Conservation (phyloP, 2,113 vertebrate genomes). For the Athene noctua region DNA sequence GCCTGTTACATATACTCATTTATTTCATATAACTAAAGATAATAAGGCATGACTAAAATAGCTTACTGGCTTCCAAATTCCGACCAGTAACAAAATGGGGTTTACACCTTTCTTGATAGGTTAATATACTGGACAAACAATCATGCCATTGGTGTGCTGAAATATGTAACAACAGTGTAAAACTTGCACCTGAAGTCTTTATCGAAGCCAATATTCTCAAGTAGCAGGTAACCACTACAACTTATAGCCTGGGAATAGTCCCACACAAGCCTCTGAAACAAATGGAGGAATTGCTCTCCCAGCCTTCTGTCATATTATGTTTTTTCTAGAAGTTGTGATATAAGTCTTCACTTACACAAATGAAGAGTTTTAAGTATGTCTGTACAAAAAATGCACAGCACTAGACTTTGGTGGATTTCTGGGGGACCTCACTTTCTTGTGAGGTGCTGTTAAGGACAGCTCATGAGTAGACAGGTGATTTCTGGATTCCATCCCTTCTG, state of each 20-base stretch:
- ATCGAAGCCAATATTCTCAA: not conserved
- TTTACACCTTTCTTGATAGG: not conserved
- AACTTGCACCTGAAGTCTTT: not conserved
- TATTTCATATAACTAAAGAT: not conserved
- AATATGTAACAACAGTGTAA: not conserved
- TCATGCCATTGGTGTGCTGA: not conserved
- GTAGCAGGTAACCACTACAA: not conserved
- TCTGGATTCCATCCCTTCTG: not conserved
- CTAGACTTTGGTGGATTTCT: not conserved
- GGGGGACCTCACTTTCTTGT: not conserved
- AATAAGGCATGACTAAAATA: not conserved
- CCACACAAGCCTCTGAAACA: not conserved
- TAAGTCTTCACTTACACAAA: not conserved
- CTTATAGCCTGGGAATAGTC: not conserved
- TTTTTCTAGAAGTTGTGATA: not conserved
- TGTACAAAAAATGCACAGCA: not conserved
- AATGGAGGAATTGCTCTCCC: not conserved
- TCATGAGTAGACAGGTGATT: not conserved
- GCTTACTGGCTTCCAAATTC: not conserved
- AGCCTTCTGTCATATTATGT: not conserved
- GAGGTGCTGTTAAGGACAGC: not conserved
- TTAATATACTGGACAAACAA: not conserved
- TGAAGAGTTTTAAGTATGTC: not conserved
- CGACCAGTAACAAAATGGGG: not conserved
- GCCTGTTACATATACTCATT: not conserved